phyloP scores from a whole-genome alignment of 2,797 vertebrate genomes.

The Epinephelus awoara region DNA sequence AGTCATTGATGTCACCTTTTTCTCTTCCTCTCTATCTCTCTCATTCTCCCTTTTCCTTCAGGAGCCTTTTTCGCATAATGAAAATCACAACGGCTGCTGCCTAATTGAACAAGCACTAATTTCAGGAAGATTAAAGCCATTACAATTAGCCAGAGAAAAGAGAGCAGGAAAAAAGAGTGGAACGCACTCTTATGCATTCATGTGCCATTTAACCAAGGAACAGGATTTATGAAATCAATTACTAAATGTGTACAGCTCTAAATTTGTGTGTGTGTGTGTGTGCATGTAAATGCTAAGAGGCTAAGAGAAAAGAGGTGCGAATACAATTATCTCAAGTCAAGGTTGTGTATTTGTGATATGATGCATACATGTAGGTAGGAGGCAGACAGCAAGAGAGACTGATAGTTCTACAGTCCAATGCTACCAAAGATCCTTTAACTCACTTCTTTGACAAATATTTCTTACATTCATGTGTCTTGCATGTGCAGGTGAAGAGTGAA shows the following conservation, averaged over 20 bases:
- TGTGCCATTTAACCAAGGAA: conserved; percentile 42
- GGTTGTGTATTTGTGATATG: not conserved
- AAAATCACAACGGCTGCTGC: conserved; percentile 64
- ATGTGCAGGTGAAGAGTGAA: conserved; percentile 22
- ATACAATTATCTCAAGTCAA: not conserved
- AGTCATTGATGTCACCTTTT: conserved; percentile 11
- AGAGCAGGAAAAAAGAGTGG: conserved; percentile 39
- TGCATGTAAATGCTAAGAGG: not conserved
- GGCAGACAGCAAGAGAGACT: not conserved
- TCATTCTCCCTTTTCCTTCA: conserved; percentile 1
- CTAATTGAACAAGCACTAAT: conserved; percentile 74
- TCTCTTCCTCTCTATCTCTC: not conserved
- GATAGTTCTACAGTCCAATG: not conserved
- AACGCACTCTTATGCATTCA: conserved; percentile 44
- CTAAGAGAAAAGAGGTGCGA: not conserved
- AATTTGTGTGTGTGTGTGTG: not conserved
- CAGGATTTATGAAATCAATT: conserved; percentile 37
- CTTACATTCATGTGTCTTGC: conserved; percentile 9
- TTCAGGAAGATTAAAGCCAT: conserved; percentile 81
- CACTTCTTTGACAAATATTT: conserved; percentile 7
- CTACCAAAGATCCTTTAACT: conserved; percentile 2
- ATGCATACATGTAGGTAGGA: not conserved
- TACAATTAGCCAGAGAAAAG: conserved; percentile 64
- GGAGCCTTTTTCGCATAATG: conserved; percentile 57
- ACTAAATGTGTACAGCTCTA: conserved; percentile 7